Evolutionary conservation across 2,888 invertebrate genomes (phyloP).

Genomic region (Leucoma salicis): DNA sequence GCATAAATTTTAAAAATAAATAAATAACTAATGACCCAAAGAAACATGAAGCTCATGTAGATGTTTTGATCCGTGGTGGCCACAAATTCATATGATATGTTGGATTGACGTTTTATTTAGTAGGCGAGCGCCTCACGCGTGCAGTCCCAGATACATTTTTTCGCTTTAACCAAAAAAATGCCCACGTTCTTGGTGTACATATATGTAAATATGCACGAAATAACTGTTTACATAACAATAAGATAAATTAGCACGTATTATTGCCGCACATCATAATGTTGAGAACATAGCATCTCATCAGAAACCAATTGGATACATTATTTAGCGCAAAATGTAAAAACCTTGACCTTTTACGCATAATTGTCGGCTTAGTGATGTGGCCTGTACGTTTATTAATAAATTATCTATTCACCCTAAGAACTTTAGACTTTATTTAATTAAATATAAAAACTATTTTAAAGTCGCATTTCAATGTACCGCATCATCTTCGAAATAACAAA

Average conservation of each 20-base stretch:
- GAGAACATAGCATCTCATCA: conserved; percentile 54
- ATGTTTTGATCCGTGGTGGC: too few species aligned
- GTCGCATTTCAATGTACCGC: conserved; percentile 30
- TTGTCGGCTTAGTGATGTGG: conserved; percentile 53
- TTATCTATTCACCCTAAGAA: conserved; percentile 27
- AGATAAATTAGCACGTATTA: conserved; percentile 11
- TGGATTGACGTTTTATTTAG: too few species aligned
- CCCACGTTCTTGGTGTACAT: too few species aligned
- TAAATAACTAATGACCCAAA: too few species aligned
- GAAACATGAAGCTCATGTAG: too few species aligned
- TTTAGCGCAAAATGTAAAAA: conserved; percentile 59
- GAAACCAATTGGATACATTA: conserved; percentile 67
- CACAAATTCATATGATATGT: too few species aligned
- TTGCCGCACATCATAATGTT: conserved; percentile 28
- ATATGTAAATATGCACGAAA: conserved; percentile 9
- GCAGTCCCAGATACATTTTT: too few species aligned
- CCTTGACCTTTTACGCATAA: conserved; percentile 70
- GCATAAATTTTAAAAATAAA: too few species aligned
- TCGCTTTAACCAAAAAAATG: too few species aligned
- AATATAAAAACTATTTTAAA: conserved; percentile 41
- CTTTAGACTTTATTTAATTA: conserved; percentile 43
- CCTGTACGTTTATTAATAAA: conserved; percentile 55
- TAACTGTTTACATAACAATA: conserved; percentile 10
- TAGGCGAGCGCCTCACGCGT: too few species aligned
- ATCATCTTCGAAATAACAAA: conserved; percentile 56